Conservation (phyloP, 2,113 vertebrate genomes). For the Ardeotis arabs region DNA sequence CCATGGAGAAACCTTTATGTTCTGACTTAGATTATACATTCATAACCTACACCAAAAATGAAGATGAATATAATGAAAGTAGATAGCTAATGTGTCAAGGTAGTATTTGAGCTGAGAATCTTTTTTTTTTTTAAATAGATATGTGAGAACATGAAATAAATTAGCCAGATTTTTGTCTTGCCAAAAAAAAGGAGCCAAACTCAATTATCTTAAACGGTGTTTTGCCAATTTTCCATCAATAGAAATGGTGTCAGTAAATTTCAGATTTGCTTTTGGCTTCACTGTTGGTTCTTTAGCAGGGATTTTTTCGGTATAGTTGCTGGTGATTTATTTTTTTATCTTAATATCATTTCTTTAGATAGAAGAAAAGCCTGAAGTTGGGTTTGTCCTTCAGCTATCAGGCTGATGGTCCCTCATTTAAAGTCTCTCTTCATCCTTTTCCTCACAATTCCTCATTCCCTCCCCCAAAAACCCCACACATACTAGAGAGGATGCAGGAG, state of each 20-base stretch:
- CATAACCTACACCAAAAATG: background rate
- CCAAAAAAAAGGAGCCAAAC: background rate
- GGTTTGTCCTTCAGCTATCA: background rate
- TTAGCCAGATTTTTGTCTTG: background rate
- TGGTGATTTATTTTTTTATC: background rate
- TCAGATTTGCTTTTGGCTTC: background rate
- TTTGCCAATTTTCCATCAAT: background rate
- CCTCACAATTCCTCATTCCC: background rate
- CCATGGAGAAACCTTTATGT: background rate
- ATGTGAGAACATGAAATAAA: background rate
- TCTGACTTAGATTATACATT: constrained; percentile 23
- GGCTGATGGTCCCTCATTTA: background rate
- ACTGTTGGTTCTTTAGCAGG: background rate
- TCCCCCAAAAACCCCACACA: background rate
- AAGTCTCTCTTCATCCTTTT: background rate
- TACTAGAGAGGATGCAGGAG: background rate
- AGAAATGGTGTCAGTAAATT: background rate
- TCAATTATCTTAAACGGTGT: background rate
- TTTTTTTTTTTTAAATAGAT: background rate
- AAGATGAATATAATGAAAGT: background rate
- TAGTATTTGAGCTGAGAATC: background rate
- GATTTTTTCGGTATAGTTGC: background rate
- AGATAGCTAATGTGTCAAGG: background rate
- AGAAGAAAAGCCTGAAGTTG: background rate
- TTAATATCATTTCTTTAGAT: background rate